phyloP scores from a whole-genome alignment of 2,797 vertebrate species.

The Halcyon leucocephala region DNA sequence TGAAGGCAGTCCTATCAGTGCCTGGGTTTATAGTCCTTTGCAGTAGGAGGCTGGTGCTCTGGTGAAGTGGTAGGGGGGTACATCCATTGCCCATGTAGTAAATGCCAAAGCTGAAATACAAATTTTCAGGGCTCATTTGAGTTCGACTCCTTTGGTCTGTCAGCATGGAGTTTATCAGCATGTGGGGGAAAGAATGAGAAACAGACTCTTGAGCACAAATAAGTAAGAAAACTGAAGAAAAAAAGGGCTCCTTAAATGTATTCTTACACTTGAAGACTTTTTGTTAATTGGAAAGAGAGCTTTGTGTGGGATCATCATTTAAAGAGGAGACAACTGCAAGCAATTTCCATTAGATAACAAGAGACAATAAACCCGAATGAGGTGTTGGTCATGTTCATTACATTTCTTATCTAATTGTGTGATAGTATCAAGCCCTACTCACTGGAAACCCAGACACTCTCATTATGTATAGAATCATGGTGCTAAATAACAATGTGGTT shows the following conservation, averaged over 20 bases:
- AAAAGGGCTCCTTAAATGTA: not conserved
- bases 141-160: not conserved
- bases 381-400: not conserved
- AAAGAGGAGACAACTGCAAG: not conserved
- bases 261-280: not conserved
- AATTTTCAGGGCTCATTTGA: not conserved
- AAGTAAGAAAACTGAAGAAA: not conserved
- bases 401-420: slow-evolving; percentile 1
- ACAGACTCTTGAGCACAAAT: not conserved
- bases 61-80: not conserved
- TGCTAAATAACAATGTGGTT: not conserved
- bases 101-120: slow-evolving; percentile 4
- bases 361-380: not conserved
- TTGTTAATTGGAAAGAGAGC: not conserved
- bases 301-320: not conserved
- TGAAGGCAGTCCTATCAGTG: not conserved
- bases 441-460: not conserved
- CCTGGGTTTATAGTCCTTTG: not conserved
- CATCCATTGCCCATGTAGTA: not conserved
- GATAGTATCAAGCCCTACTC: not conserved
- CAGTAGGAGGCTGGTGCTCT: not conserved
- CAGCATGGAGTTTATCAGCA: not conserved
- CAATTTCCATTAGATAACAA: not conserved
- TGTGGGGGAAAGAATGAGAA: not conserved
- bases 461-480: not conserved